phyloP scores from a whole-genome alignment of 2,797 vertebrate genomes.

The Pteropus rufus region DNA sequence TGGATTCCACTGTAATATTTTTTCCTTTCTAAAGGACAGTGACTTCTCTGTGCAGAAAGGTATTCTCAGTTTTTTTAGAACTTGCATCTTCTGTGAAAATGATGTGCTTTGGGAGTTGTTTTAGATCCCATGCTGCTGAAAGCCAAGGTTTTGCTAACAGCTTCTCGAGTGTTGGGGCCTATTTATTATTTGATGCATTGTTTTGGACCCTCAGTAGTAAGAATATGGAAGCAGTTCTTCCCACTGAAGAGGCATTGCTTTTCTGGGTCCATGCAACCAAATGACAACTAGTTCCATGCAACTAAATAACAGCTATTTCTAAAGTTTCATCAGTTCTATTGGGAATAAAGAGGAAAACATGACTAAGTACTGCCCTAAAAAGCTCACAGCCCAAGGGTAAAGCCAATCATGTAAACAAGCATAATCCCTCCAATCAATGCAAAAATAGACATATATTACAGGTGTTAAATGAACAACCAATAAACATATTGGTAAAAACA shows the following conservation, averaged over 20 bases:
- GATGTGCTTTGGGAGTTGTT: neutral
- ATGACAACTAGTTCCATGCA: neutral
- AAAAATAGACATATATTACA: neutral
- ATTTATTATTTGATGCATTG: neutral
- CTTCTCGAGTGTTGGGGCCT: neutral
- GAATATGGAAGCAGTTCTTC: neutral
- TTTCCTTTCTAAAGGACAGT: slow-evolving; percentile 37
- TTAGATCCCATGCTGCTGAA: neutral
- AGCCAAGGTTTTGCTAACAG: neutral
- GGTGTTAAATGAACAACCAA: neutral
- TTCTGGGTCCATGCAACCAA: neutral
- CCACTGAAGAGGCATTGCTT: neutral
- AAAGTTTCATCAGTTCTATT: neutral
- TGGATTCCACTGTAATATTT: neutral
- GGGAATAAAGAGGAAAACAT: neutral
- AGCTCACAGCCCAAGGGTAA: neutral
- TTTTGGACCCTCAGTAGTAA: neutral
- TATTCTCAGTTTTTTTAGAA: neutral
- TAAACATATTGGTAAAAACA: neutral
- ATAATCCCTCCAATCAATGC: neutral
- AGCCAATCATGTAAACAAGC: slow-evolving; percentile 3
- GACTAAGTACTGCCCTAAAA: neutral
- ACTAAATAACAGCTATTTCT: neutral
- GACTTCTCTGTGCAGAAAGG: neutral
- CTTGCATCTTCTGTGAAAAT: neutral